A percentile compares a stretch with the other conserved stretches of the same genome.
Evolutionary conservation across 2,888 invertebrate genomes (phyloP).

Genomic region (Eupsilia transversa): DNA sequence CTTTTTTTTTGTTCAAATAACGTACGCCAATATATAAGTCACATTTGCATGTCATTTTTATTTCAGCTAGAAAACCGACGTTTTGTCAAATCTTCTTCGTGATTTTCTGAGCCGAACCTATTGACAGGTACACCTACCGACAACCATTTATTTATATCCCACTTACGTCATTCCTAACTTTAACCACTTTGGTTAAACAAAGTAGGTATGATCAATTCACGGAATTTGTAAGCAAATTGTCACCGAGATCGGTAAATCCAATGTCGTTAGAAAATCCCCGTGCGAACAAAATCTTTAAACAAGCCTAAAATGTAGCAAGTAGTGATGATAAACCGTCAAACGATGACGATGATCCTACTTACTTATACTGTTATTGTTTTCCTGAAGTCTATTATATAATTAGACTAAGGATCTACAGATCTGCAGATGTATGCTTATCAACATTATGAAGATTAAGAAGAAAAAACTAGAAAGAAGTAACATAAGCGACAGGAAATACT

Average conservation of each 20-base stretch:
- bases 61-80: background rate
- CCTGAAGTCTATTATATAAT: background rate
- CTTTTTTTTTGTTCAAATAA: conserved; percentile 4
- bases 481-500: background rate
- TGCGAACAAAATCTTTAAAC: background rate
- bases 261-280: conserved; percentile 34
- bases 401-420: background rate
- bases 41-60: background rate
- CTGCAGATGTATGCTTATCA: background rate
- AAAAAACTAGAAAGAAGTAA: background rate
- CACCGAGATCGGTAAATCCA: conserved; percentile 38
- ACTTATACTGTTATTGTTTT: background rate
- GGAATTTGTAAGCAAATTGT: conserved; percentile 51
- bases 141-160: conserved; percentile 34
- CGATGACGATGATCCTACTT: background rate
- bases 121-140: background rate
- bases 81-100: background rate
- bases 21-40: background rate
- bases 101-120: conserved; percentile 15
- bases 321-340: background rate
- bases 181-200: conserved; percentile 27
- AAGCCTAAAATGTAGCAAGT: background rate
- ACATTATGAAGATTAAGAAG: background rate
- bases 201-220: conserved; percentile 29
- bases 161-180: conserved; percentile 40